A percentile compares a stretch with the other conserved stretches of the same genome.
Evolutionary conservation across 1,140 invertebrate species (phyloP).

Genomic region (Micrasema longulum): DNA sequence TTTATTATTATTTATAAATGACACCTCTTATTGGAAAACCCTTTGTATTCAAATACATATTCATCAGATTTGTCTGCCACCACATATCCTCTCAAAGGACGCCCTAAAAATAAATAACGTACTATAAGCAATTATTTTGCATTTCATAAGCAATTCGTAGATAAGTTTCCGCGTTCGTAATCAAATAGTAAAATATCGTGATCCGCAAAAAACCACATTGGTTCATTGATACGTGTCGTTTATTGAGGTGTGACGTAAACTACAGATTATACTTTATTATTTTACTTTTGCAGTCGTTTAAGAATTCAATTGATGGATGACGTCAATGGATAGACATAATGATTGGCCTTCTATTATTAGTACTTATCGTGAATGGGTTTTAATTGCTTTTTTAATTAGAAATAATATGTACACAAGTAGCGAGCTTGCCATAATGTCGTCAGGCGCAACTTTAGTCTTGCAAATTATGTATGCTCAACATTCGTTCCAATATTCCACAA

Average conservation of each 20-base stretch:
- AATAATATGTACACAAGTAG: not conserved
- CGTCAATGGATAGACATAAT: constrained; percentile 15
- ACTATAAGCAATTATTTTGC: no score
- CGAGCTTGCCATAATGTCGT: not conserved
- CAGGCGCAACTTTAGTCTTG: not conserved
- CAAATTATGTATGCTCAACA: not conserved
- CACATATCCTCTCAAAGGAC: no score
- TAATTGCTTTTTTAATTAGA: constrained; percentile 13
- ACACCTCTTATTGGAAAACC: no score
- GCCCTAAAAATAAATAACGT: no score
- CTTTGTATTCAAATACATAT: no score
- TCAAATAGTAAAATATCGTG: no score
- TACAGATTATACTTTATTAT: constrained; percentile 4
- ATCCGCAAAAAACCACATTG: not conserved
- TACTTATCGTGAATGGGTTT: not conserved
- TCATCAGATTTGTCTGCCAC: no score
- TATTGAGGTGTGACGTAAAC: constrained; percentile 2
- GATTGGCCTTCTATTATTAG: constrained; percentile 14
- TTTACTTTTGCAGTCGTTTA: constrained; percentile 10
- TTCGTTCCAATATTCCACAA: not conserved
- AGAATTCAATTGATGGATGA: constrained; percentile 23
- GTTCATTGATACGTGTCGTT: constrained; percentile 20
- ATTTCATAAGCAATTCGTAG: no score
- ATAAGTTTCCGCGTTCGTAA: no score
- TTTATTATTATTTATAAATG: no score